Conservation (phyloP, 2,888 invertebrate species). For the Conomelus anceps region DNA sequence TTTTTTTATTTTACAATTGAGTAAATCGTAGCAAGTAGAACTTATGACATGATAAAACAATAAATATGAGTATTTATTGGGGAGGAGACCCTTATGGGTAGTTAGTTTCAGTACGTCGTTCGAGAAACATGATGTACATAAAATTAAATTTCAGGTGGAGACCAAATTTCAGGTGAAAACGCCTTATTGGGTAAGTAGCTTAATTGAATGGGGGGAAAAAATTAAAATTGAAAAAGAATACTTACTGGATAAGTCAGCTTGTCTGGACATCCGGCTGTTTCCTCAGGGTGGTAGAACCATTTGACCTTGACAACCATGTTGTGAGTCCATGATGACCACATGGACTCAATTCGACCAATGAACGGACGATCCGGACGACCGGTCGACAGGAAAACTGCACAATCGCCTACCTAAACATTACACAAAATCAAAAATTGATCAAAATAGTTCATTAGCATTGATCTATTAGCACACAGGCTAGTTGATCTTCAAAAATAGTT, state of each 20-base stretch:
- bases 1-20: too few relatives aligned
- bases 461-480: background rate
- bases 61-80: background rate
- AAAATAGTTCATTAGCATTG: background rate
- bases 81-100: too few relatives aligned
- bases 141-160: too few relatives aligned
- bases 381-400: slow-evolving; percentile 91
- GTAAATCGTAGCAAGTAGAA: too few relatives aligned
- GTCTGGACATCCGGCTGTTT: slow-evolving; percentile 68
- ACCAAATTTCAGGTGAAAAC: too few relatives aligned
- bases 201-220: background rate
- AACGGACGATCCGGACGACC: slow-evolving; percentile 87
- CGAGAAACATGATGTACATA: too few relatives aligned
- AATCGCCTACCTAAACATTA: slow-evolving; percentile 75
- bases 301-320: slow-evolving; percentile 88
- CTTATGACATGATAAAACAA: too few relatives aligned
- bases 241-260: slow-evolving; percentile 71
- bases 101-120: too few relatives aligned
- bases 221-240: slow-evolving; percentile 28
- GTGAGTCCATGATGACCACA: slow-evolving; percentile 85
- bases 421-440: slow-evolving; percentile 25
- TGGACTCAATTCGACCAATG: slow-evolving; percentile 82
- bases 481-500: background rate
- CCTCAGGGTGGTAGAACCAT: slow-evolving; percentile 97
- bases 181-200: too few relatives aligned